phyloP scores from a whole-genome alignment of 2,888 invertebrate species.

The Scelioninae gen. 1 region DNA sequence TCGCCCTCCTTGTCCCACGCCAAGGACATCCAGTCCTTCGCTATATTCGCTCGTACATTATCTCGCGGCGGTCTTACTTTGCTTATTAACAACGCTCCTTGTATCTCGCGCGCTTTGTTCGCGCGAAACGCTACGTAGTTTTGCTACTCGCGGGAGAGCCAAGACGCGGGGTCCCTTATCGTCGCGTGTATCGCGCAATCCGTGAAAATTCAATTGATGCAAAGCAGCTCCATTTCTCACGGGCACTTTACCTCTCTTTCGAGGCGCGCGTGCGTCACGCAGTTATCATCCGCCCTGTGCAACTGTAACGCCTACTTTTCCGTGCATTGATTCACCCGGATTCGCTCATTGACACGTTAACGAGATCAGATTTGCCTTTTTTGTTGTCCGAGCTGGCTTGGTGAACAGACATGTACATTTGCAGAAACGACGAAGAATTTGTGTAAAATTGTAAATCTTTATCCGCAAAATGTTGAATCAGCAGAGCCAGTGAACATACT shows the following conservation, averaged over 20 bases:
- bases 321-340: not conserved
- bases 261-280: constrained; percentile 43
- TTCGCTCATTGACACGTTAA: constrained; percentile 27
- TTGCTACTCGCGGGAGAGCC: constrained; percentile 41
- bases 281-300: constrained; percentile 23
- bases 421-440: too few relatives aligned
- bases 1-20: too few relatives aligned
- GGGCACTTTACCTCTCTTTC: constrained; percentile 25
- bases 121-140: constrained; percentile 48
- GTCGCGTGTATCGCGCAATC: constrained; percentile 56
- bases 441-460: too few relatives aligned
- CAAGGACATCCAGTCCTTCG: too few relatives aligned
- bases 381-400: not conserved
- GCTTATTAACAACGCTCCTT: constrained; percentile 66
- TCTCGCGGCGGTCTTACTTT: constrained; percentile 62
- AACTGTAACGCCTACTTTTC: constrained; percentile 21
- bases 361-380: constrained; percentile 5
- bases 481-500: not conserved
- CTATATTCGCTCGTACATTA: too few relatives aligned
- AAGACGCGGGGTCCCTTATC: constrained; percentile 50
- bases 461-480: not conserved
- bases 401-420: too few relatives aligned
- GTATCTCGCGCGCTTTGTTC: constrained; percentile 66
- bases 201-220: constrained; percentile 66
- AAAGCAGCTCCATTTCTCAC: constrained; percentile 56